Percentiles rank a stretch among this genome's conserved stretches.
These are phyloP conservation scores for Cyclophora punctaria DNA, from an alignment of 2,888 invertebrate species.

Conservation along the genomic window DNA sequence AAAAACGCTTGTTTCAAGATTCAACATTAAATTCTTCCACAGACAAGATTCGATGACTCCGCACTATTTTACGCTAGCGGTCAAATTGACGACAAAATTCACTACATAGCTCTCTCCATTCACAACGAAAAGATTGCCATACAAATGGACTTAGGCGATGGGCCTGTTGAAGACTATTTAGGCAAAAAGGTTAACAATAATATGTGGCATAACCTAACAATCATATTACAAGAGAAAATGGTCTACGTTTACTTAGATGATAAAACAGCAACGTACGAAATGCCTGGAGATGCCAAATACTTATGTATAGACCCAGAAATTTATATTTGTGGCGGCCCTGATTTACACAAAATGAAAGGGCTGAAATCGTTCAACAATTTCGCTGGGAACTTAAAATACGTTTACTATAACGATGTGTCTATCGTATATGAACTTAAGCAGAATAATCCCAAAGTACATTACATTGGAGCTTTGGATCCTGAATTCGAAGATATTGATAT, in stretches of 20 bases:
- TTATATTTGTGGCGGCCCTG: slow-evolving; percentile 92
- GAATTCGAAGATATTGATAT: slow-evolving; percentile 90
- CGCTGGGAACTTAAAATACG: slow-evolving; percentile 91
- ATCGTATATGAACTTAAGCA: slow-evolving; percentile 91
- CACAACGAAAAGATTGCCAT: slow-evolving; percentile 88
- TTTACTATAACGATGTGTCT: slow-evolving; percentile 94
- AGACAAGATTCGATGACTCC: slow-evolving; percentile 93
- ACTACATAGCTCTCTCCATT: slow-evolving; percentile 92
- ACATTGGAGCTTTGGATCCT: slow-evolving; percentile 85
- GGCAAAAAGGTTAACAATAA: slow-evolving; percentile 83
- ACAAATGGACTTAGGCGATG: slow-evolving; percentile 91
- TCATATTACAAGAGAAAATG: slow-evolving; percentile 83
- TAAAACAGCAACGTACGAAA: slow-evolving; percentile 79
- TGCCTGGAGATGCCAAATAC: slow-evolving; percentile 79
- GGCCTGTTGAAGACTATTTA: slow-evolving; percentile 79
- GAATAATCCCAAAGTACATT: slow-evolving; percentile 89
- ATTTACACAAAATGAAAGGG: slow-evolving; percentile 87
- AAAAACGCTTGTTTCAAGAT: too few species aligned
- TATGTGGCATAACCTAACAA: slow-evolving; percentile 92
- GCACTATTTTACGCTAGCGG: slow-evolving; percentile 95
- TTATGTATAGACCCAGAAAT: slow-evolving; percentile 95
- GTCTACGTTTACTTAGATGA: slow-evolving; percentile 86
- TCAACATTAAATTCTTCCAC: slow-evolving; percentile 27
- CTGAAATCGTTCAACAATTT: slow-evolving; percentile 88
- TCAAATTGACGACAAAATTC: slow-evolving; percentile 89